A percentile compares a stretch with the other conserved stretches of the same genome.
Conservation (phyloP, 2,797 vertebrate genomes). For the Tadarida brasiliensis region DNA sequence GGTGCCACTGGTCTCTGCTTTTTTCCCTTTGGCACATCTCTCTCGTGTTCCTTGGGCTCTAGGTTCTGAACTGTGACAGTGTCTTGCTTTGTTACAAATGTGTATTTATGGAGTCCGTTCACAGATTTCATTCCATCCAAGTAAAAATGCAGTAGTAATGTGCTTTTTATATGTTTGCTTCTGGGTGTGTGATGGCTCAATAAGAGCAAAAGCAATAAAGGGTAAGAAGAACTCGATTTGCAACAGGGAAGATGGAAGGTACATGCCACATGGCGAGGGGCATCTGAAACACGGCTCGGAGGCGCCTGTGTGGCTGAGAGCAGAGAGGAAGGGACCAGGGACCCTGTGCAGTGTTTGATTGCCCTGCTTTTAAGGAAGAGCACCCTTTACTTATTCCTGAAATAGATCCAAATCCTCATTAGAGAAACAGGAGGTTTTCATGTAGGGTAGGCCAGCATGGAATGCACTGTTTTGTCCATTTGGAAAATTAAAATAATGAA, state of each 20-base stretch:
- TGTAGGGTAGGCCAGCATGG: not conserved
- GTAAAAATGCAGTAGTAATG: not conserved
- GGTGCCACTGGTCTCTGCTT: not conserved
- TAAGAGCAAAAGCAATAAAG: not conserved
- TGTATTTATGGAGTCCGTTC: not conserved
- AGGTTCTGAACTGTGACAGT: not conserved
- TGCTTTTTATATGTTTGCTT: not conserved
- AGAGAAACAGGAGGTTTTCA: not conserved
- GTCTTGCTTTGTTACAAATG: not conserved
- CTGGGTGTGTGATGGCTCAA: not conserved
- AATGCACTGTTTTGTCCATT: not conserved
- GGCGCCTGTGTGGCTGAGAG: accelerated
- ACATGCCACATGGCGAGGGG: not conserved
- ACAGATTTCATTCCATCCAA: not conserved
- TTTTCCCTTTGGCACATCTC: not conserved
- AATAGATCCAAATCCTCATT: not conserved
- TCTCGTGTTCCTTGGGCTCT: not conserved
- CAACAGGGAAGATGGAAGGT: not conserved
- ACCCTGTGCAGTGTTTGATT: accelerated
- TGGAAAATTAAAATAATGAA: conserved; percentile 43
- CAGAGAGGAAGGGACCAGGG: not conserved
- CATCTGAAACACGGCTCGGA: accelerated
- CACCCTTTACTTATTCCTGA: not conserved
- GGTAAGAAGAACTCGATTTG: not conserved
- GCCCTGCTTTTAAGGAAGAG: not conserved